Conservation (phyloP, 2,113 vertebrate species). For the Corydoras maculifer region DNA sequence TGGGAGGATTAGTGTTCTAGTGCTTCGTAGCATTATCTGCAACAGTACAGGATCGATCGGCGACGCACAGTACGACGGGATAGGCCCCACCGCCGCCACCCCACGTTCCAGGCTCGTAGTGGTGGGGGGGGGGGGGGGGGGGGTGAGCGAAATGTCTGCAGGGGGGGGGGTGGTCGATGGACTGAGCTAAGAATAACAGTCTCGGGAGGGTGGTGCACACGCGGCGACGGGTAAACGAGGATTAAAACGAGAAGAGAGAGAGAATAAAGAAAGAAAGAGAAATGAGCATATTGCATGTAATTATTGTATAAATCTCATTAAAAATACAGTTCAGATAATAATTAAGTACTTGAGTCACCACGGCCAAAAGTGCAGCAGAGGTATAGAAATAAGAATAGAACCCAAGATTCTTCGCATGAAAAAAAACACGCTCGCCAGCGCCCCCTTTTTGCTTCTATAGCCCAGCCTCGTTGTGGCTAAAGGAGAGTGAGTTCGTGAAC, state of each 20-base stretch:
- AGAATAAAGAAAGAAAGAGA: slow-evolving; percentile 45
- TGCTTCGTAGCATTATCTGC: not conserved
- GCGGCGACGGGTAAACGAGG: slow-evolving; percentile 52
- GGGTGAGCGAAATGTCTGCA: slow-evolving; percentile 41
- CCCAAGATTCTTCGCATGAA: slow-evolving; percentile 6
- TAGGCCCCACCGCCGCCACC: not conserved
- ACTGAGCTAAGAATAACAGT: slow-evolving; percentile 48
- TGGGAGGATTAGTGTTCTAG: slow-evolving; percentile 26
- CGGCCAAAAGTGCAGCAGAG: slow-evolving; percentile 80
- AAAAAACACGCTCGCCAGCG: slow-evolving; percentile 24
- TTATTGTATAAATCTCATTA: slow-evolving; percentile 77
- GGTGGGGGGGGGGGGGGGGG: slow-evolving; percentile 45
- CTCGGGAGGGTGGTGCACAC: slow-evolving; percentile 51
- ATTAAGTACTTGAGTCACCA: slow-evolving; percentile 76
- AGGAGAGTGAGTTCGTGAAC: slow-evolving; percentile 67
- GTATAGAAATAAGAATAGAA: slow-evolving; percentile 65
- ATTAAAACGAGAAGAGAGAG: slow-evolving; percentile 54
- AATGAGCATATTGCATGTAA: slow-evolving; percentile 71
- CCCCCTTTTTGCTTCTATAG: slow-evolving; percentile 27
- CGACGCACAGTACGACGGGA: slow-evolving; percentile 17
- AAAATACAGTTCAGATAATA: slow-evolving; percentile 75
- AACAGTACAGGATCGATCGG: not conserved
- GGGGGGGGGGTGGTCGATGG: not conserved
- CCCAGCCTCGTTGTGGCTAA: slow-evolving; percentile 51
- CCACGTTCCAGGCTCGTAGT: slow-evolving; percentile 45